Base-by-base conservation (phyloP, 1,140 invertebrate species). In the Whitmania pigra region DNA sequence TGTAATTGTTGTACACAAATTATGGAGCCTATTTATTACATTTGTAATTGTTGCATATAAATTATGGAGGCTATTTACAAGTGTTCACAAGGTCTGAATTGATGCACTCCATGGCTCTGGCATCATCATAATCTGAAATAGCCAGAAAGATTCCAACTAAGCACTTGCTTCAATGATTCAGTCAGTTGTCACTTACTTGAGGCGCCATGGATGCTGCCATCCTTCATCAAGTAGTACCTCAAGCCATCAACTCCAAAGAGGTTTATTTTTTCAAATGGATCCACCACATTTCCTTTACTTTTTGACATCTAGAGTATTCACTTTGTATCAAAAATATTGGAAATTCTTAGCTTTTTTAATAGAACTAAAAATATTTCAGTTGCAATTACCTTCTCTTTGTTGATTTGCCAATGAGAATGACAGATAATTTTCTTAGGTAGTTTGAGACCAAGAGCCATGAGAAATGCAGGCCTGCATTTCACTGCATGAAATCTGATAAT, bases 391-490 rank as follows among this genome's bases (percentile, higher is more conserved):
- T 98, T 99, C 75, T 86, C 83, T 40, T 88, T 87, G 77, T 94
- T 88, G 6, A 94, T 88, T 0, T 89, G 90, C 94, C 94, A 98
- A 84, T 99, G 95, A 7, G 92, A 92, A 84, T 99, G 96, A 76
- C 91, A 90, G 1, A 95, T 82, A 22, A 99, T 81, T 60, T 85
- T 84, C 72, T 83, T 84, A 0, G 95, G 94, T 4, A 89, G 89
- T 73, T 89, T 87, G 72, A 96, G 82, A 25, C 86, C 89, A 18
- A 88, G 88, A 13, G 93, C 95, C 78, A 98, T 88, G 1, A 99
- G 85, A 83, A 99, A 96, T n/a, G 94, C 92, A n/a, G 95, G 95
- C 95, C 95, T n/a, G n/a, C n/a, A 99, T 83, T 94, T 98, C 74
- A 99, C 87, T 29, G 90, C 93, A 84, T 99, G 96, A 82, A 99